Percentiles rank a stretch among this genome's conserved stretches.
These are phyloP conservation scores for Anthopleura sola DNA, from an alignment of 64 coral and sea anemone species.

Conservation along the genomic window DNA sequence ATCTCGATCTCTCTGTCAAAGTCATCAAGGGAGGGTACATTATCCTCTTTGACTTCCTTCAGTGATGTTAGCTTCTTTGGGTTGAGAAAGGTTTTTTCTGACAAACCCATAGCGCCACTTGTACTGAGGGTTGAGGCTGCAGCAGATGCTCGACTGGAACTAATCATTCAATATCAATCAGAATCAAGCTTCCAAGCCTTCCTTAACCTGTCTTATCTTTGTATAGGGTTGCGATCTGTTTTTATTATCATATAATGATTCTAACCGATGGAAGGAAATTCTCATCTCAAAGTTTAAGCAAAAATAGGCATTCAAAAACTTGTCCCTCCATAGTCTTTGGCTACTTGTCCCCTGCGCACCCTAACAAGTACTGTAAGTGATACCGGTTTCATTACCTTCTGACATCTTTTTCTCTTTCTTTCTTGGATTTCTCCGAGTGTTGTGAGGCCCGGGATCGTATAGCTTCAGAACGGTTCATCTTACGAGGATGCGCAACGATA, in stretches of 20 bases:
- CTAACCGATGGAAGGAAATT: no score
- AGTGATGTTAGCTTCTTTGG: conserved; percentile 69
- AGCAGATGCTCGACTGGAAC: conserved; percentile 70
- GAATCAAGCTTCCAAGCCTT: neutral
- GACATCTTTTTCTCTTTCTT: conserved; percentile 83
- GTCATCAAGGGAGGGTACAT: conserved; percentile 84
- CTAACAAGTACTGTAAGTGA: neutral
- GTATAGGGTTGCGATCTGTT: no score
- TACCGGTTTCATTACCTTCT: conserved; percentile 44
- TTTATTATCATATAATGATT: no score
- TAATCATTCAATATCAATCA: conserved; percentile 14
- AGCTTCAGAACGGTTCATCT: conserved; percentile 85
- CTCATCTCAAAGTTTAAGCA: no score
- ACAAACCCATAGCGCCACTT: conserved; percentile 94
- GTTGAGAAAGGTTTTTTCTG: conserved; percentile 92
- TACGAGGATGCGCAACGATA: conserved; percentile 90
- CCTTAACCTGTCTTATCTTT: no score
- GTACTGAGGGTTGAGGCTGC: conserved; percentile 84
- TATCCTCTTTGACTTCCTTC: conserved; percentile 70
- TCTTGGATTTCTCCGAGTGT: conserved; percentile 73
- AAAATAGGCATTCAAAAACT: neutral
- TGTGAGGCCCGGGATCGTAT: conserved; percentile 78
- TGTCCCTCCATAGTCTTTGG: no score
- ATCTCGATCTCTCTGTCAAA: conserved; percentile 99
- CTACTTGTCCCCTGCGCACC: no score